phyloP scores from a whole-genome alignment of 1,140 invertebrate genomes.

The Tigriopus japonicus region DNA sequence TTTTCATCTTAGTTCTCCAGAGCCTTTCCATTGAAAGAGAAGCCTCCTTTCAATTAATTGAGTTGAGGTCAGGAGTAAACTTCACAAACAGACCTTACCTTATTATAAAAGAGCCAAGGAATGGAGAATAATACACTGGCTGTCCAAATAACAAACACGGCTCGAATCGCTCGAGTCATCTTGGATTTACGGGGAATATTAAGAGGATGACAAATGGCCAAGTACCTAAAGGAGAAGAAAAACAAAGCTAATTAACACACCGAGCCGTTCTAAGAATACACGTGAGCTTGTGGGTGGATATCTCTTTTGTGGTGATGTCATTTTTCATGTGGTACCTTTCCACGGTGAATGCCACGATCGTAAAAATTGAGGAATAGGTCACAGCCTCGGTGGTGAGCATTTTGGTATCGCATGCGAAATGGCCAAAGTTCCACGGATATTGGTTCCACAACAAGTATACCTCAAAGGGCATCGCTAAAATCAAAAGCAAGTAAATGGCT shows the following conservation, averaged over 20 bases:
- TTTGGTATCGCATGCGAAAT: conserved; percentile 28
- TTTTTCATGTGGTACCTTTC: conserved; percentile 29
- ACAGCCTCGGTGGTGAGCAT: conserved; percentile 26
- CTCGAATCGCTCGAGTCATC: conserved; percentile 1
- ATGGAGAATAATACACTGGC: conserved; percentile 3
- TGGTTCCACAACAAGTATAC: conserved; percentile 27
- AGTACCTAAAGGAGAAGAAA: neutral
- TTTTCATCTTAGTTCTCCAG: too few relatives aligned
- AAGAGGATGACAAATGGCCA: conserved; percentile 3
- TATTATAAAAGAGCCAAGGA: neutral
- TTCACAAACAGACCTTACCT: too few relatives aligned
- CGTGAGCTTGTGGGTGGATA: neutral
- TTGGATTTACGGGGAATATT: conserved; percentile 1
- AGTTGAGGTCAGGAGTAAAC: too few relatives aligned
- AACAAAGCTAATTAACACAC: too few relatives aligned
- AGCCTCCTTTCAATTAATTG: too few relatives aligned
- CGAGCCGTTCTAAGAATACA: too few relatives aligned
- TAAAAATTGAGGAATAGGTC: conserved; percentile 26
- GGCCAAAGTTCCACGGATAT: conserved; percentile 32
- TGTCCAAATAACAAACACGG: neutral
- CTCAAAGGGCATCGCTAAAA: conserved; percentile 16
- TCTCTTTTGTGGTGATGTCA: too few relatives aligned
- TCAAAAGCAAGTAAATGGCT: too few relatives aligned
- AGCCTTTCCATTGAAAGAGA: too few relatives aligned
- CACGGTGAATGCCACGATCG: conserved; percentile 28